phyloP scores from a whole-genome alignment of 2,113 vertebrate genomes.

The Cochlearius cochlearius region DNA sequence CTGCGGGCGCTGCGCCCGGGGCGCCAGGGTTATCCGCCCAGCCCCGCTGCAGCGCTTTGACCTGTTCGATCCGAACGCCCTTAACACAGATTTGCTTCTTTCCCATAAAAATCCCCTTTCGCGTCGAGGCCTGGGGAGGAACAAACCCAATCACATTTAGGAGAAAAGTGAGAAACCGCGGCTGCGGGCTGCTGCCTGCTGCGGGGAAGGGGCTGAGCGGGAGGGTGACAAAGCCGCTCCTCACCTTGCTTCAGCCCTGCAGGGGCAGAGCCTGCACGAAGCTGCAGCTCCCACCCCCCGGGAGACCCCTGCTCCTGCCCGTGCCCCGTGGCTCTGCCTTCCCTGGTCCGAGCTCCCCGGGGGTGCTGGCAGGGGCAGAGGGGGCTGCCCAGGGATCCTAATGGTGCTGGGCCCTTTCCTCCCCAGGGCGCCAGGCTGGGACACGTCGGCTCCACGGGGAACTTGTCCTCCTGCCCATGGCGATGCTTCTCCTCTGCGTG shows the following conservation, averaged over 20 bases:
- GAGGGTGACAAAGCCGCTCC: neutral
- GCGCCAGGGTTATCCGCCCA: neutral
- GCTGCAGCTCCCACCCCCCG: neutral
- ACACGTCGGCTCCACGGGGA: neutral
- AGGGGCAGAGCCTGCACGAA: neutral
- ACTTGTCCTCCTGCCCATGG: neutral
- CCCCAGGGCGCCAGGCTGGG: neutral
- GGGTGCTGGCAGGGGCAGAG: too few relatives aligned
- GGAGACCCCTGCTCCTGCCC: neutral
- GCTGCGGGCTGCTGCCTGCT: neutral
- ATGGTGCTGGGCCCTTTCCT: neutral
- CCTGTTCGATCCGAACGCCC: neutral
- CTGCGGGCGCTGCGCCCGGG: neutral
- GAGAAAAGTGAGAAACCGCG: neutral
- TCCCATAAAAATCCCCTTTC: neutral
- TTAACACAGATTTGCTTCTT: neutral
- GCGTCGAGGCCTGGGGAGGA: neutral
- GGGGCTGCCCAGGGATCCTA: too few relatives aligned
- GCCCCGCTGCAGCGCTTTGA: neutral
- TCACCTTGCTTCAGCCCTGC: neutral
- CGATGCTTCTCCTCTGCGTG: neutral
- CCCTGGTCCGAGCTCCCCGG: neutral
- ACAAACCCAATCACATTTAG: neutral
- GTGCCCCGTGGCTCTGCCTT: neutral
- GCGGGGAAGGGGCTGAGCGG: neutral